These are phyloP conservation scores for Aphidius ervi DNA, from an alignment of 1,140 invertebrate species.

Conservation along the genomic window DNA sequence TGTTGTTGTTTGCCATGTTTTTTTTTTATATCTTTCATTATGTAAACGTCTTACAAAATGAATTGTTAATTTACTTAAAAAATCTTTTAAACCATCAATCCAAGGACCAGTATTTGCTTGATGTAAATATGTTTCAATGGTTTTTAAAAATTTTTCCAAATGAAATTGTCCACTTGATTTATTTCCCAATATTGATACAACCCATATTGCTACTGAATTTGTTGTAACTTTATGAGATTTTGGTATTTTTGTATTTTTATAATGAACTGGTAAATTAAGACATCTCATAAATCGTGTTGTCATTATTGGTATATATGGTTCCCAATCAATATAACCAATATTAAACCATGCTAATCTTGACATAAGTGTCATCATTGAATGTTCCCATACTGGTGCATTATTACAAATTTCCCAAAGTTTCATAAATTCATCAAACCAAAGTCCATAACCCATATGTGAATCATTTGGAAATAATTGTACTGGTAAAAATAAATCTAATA, in stretches of 20 bases:
- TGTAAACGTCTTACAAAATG: constrained; percentile 61
- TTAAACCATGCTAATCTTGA: constrained; percentile 68
- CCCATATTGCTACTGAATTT: constrained; percentile 56
- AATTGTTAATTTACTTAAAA: constrained; percentile 59
- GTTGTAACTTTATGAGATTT: constrained; percentile 56
- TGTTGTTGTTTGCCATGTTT: constrained; percentile 65
- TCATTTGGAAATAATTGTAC: constrained; percentile 62
- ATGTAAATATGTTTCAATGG: constrained; percentile 84
- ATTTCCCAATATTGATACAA: constrained; percentile 48
- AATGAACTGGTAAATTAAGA: constrained; percentile 75
- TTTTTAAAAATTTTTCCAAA: constrained; percentile 76
- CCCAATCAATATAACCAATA: constrained; percentile 86
- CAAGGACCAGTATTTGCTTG: constrained; percentile 82
- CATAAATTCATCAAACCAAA: constrained; percentile 86
- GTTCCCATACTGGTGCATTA: constrained; percentile 68
- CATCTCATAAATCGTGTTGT: constrained; percentile 74
- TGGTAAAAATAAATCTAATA: constrained; percentile 75
- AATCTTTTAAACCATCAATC: constrained; percentile 62
- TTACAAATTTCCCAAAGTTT: constrained; percentile 71
- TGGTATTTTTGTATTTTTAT: constrained; percentile 56
- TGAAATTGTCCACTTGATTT: constrained; percentile 63
- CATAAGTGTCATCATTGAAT: constrained; percentile 68
- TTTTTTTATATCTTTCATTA: constrained; percentile 59
- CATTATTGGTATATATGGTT: constrained; percentile 74
- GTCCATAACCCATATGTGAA: constrained; percentile 61